Percentiles rank a stretch among this genome's conserved stretches.
Conservation (phyloP, 2,888 invertebrate species). For the Archaeoteleia sp. region DNA sequence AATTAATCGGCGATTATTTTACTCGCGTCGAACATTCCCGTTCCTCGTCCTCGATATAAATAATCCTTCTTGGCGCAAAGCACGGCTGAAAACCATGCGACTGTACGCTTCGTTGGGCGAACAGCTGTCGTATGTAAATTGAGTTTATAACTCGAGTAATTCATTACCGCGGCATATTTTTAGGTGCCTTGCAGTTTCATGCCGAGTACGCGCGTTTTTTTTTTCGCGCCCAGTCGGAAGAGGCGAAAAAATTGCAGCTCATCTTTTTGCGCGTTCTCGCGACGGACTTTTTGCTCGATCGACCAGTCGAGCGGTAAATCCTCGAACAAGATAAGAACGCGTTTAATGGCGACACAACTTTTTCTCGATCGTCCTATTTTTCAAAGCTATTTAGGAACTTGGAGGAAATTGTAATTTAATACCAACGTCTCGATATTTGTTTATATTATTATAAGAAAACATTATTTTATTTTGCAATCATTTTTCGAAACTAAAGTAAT, state of each 20-base stretch:
- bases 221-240: too few relatives aligned
- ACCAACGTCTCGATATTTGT: too few relatives aligned
- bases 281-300: constrained; percentile 14
- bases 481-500: too few relatives aligned
- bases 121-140: constrained; percentile 49
- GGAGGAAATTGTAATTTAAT: too few relatives aligned
- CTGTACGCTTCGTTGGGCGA: constrained; percentile 29
- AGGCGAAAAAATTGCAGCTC: constrained; percentile 12
- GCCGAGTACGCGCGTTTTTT: constrained; percentile 19
- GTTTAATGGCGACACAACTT: constrained; percentile 15
- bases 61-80: constrained; percentile 32
- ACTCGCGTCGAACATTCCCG: constrained; percentile 38
- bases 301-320: constrained; percentile 13
- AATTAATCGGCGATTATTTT: constrained; percentile 43
- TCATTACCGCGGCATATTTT: constrained; percentile 27
- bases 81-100: constrained; percentile 37
- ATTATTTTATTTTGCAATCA: too few relatives aligned
- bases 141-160: constrained; percentile 34
- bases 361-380: too few relatives aligned
- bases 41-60: constrained; percentile 47
- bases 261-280: constrained; percentile 10
- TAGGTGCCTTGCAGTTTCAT: constrained; percentile 8
- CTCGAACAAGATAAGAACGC: constrained; percentile 12
- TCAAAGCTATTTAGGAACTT: too few relatives aligned
- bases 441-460: too few relatives aligned